phyloP scores from a whole-genome alignment of 2,888 invertebrate genomes.

The Phragmatobia fuliginosa region DNA sequence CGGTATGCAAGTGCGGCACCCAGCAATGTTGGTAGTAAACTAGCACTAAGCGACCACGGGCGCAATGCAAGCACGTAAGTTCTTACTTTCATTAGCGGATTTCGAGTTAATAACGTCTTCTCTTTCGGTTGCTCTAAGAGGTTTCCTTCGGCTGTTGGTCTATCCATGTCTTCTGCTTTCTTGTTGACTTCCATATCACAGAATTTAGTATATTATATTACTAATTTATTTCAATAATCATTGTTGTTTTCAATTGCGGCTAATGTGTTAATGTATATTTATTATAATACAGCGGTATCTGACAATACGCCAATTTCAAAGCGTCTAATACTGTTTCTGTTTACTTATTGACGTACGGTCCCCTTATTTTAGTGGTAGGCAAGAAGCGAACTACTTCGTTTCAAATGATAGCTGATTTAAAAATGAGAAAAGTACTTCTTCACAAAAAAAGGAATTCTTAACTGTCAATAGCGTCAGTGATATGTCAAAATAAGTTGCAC shows the following conservation, averaged over 20 bases:
- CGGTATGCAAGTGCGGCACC: conserved; percentile 96
- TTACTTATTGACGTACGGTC: background rate
- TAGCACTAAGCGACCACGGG: conserved; percentile 97
- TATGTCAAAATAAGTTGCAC: no score
- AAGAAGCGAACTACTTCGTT: conserved; percentile 3
- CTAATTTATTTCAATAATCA: conserved; percentile 16
- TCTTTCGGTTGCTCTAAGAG: conserved; percentile 80
- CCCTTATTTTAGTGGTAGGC: conserved; percentile 18
- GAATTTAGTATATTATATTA: conserved; percentile 8
- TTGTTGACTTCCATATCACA: conserved; percentile 57
- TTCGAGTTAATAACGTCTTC: conserved; percentile 66
- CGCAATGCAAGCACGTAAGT: conserved; percentile 95
- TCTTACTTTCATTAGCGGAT: conserved; percentile 93
- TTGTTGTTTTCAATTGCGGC: background rate
- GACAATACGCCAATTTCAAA: background rate
- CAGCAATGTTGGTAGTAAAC: conserved; percentile 95
- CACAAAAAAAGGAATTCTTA: no score
- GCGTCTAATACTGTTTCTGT: background rate
- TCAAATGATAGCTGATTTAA: background rate
- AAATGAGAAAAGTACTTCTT: background rate
- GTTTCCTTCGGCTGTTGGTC: conserved; percentile 76
- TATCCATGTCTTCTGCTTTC: conserved; percentile 70
- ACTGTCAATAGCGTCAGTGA: conserved; percentile 4
- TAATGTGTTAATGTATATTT: background rate
- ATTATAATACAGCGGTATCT: background rate